phyloP scores from a whole-genome alignment of 1,140 invertebrate species.

The Spodoptera litura region DNA sequence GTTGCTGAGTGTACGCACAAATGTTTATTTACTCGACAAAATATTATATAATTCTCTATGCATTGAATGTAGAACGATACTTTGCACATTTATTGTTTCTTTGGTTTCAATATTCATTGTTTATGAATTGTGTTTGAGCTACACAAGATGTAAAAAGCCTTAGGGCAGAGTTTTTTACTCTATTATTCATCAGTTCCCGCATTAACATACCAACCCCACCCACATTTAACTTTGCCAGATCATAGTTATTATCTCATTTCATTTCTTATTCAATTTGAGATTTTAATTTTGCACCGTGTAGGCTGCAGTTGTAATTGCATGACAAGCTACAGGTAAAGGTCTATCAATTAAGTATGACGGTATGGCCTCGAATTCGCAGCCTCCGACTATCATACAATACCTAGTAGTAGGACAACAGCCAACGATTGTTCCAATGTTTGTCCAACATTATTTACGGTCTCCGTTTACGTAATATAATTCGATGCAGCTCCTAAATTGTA shows the following conservation, averaged over 20 bases:
- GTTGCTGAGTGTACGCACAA: not conserved
- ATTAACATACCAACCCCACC: too few species aligned
- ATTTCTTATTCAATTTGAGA: not conserved
- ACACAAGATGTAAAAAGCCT: too few species aligned
- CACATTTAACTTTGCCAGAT: too few species aligned
- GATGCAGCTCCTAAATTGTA: not conserved
- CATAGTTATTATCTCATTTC: not conserved
- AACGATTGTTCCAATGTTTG: slow-evolving; percentile 17
- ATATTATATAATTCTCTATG: not conserved
- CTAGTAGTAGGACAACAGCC: slow-evolving; percentile 25
- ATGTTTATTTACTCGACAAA: not conserved
- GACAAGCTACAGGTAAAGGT: slow-evolving; percentile 50
- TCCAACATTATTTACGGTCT: slow-evolving; percentile 9
- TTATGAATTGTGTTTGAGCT: too few species aligned
- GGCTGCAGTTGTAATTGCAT: slow-evolving; percentile 33
- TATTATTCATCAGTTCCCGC: too few species aligned
- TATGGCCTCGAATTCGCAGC: slow-evolving; percentile 50
- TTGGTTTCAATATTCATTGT: too few species aligned
- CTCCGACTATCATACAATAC: slow-evolving; percentile 34
- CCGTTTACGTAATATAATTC: not conserved
- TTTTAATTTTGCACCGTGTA: slow-evolving; percentile 1
- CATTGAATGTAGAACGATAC: not conserved
- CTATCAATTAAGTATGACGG: slow-evolving; percentile 52
- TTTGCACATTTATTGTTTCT: too few species aligned
- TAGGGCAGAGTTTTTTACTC: too few species aligned